Base-by-base conservation (phyloP, 2,888 invertebrate genomes). In the Ferrisia virgata region DNA sequence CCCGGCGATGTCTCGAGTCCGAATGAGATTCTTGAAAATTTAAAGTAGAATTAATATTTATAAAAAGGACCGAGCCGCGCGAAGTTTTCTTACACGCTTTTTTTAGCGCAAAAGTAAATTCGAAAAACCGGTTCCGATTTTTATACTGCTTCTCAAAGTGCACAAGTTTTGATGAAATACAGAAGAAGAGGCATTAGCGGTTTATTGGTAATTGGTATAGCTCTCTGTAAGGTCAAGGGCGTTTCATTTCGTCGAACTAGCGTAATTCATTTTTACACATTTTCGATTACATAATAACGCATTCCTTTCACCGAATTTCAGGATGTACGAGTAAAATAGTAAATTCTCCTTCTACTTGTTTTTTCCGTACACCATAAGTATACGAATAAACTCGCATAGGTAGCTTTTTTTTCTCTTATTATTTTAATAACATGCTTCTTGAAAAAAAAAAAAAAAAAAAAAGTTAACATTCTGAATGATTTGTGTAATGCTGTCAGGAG, bases 41-140 rank as follows among this genome's bases (percentile, higher is more conserved):
- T 25, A 82, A 80, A 31, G 28, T 18, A 64, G 58, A n/a, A 64
- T 18, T 36, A 33, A 33, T 80, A 81, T 53, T 22, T 82, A 82
- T 82, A 82, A 82, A 82, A 82, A 82, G 82, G 15, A 22, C 64
- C 40, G 36, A 5, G 6, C 53, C 1, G 11, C 9, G 82, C 72
- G 64, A 36, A 82, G 58, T 64, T 82, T 76, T 72, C 72, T 39
- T 53, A 4, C 22, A 15, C 15, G 18, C 6, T 80, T 80, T 79
- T 79, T 79, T 43, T 40, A 72, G 72, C 31, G 83, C 83, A 83
- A 83, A 83, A 83, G 83, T 83, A 83, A 83, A 83, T 43, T 83
- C 47, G 22, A n/a, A n/a, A 76, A 83, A 83, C 83, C 83, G 83
- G 83, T 83, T 83, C 28, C 40, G 33, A 18, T 76, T 76, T 72